phyloP scores from a whole-genome alignment of 2,888 invertebrate genomes.

The Choristoneura rosaceana region DNA sequence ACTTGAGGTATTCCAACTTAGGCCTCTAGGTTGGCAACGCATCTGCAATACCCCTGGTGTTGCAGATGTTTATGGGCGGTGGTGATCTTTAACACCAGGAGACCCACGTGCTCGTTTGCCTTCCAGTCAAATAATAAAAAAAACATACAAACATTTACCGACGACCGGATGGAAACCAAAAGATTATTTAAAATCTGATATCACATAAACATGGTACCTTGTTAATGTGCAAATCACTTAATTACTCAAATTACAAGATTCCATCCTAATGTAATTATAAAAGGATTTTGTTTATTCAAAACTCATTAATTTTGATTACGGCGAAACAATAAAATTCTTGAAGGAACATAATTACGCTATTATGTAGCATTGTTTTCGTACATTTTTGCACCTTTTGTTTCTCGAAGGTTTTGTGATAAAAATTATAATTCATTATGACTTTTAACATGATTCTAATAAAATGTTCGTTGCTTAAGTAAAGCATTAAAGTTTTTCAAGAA shows the following conservation, averaged over 20 bases:
- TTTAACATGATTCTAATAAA: neutral
- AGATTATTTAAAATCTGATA: constrained; percentile 17
- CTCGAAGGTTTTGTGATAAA: constrained; percentile 14
- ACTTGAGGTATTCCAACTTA: no score
- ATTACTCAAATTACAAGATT: constrained; percentile 30
- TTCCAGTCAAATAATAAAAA: no score
- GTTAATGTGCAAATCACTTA: constrained; percentile 32
- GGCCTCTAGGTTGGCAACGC: no score
- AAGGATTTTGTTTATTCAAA: constrained; percentile 31
- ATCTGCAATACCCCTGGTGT: no score
- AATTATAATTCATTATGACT: constrained; percentile 12
- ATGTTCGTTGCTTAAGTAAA: neutral
- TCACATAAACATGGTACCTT: constrained; percentile 11
- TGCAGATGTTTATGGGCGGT: no score
- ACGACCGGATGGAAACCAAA: no score
- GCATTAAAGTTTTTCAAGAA: no score
- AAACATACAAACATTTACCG: no score
- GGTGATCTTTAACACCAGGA: no score
- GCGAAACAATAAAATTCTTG: constrained; percentile 10
- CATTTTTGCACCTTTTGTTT: constrained; percentile 13
- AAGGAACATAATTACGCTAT: constrained; percentile 21
- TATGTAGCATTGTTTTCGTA: constrained; percentile 27
- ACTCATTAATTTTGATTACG: constrained; percentile 30
- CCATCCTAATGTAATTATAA: constrained; percentile 24
- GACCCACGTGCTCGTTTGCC: no score